A percentile compares a stretch with the other conserved stretches of the same genome.
Evolutionary conservation across 1,140 invertebrate species (phyloP).

Genomic region (Caligus rogercresseyi): DNA sequence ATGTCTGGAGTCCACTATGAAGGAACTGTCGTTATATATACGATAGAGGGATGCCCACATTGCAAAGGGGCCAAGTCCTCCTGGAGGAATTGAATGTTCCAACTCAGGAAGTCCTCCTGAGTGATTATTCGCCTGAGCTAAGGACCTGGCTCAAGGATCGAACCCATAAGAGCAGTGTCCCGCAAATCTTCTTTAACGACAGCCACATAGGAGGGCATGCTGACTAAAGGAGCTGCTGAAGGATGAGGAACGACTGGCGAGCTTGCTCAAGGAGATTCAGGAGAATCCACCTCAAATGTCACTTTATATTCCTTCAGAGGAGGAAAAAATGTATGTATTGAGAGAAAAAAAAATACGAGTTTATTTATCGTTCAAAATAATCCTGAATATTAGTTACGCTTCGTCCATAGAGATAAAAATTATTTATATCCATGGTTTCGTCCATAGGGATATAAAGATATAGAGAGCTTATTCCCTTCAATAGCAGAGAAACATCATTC

Average conservation of each 20-base stretch:
- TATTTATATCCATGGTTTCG: too few species aligned
- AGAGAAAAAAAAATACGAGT: too few species aligned
- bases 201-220: constrained; percentile 22
- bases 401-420: too few species aligned
- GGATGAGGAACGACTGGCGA: constrained; percentile 19
- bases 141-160: constrained; percentile 17
- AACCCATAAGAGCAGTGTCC: constrained; percentile 22
- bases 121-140: constrained; percentile 16
- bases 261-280: constrained; percentile 19
- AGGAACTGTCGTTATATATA: constrained; percentile 21
- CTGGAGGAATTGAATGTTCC: constrained; percentile 18
- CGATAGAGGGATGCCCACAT: constrained; percentile 21
- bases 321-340: not conserved
- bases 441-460: too few species aligned
- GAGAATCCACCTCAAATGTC: not conserved
- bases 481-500: too few species aligned
- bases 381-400: too few species aligned
- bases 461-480: too few species aligned
- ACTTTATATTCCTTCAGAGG: not conserved
- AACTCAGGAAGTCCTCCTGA: constrained; percentile 17
- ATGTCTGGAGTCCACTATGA: too few species aligned
- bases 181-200: constrained; percentile 24
- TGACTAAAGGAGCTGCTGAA: constrained; percentile 17
- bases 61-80: constrained; percentile 22
- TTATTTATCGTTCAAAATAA: too few species aligned